Base-by-base conservation (phyloP, 2,888 invertebrate genomes). In the Dryobota labecula region DNA sequence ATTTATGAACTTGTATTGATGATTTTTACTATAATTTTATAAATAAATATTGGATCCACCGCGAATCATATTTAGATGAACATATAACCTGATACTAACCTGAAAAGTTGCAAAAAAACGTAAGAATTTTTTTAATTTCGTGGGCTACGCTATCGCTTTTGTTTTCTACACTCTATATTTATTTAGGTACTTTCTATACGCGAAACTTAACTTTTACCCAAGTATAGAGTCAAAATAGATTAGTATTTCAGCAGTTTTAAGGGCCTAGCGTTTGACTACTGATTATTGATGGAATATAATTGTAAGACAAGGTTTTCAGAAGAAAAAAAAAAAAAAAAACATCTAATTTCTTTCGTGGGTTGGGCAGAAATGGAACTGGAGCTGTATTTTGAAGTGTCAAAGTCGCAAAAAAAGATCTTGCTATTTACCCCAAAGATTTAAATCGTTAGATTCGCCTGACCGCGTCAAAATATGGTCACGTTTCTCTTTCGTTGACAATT, bases 131-230 rank as follows among this genome's bases (percentile, higher is more conserved):
- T n/a, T n/a, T n/a, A n/a, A n/a, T n/a, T n/a, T n/a, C n/a, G n/a
- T n/a, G n/a, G n/a, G n/a, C n/a, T n/a, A n/a, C n/a, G n/a, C n/a
- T n/a, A n/a, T n/a, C n/a, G n/a, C n/a, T n/a, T n/a, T n/a, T n/a
- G 5, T 13, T 47, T 64, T 67, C 13, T 47, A 49, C 67, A 67
- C 47, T 47, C 36, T 18, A 47, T 38, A 47, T 30, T 67, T 27
- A 47, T 30, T 64, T 43, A 80, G 84, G 70, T 82, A 82, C 70
- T 57, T 73, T 60, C 36, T 66, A 53, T 45, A 72, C 41, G 68
- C 51, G 7, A 58, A 61, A 51, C 68, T 73, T 66, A 73, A 47
- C 2, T 58, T 82, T 80, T 73, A 83, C 72, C 69, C 67, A 27
- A 61, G 30, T 61, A 63, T 15, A 61, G n/a, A 60, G 54, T 47